phyloP scores from a whole-genome alignment of 2,888 invertebrate species.

The Villa cingulata region DNA sequence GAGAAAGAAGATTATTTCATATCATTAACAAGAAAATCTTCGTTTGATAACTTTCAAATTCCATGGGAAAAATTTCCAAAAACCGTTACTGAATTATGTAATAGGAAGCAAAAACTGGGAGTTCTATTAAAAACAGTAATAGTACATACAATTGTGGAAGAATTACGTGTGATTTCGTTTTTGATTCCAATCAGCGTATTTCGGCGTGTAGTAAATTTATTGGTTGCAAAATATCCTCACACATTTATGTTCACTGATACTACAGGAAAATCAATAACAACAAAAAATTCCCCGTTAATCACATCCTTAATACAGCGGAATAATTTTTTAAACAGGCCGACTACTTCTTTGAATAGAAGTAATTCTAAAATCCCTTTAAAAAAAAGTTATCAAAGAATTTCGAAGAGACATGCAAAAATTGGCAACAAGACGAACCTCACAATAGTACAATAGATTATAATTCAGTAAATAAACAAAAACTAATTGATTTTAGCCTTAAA shows the following conservation, averaged over 20 bases:
- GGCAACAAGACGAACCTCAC: background rate
- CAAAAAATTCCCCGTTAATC: background rate
- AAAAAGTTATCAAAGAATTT: no score
- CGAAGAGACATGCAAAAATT: background rate
- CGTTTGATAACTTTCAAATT: no score
- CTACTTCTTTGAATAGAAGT: background rate
- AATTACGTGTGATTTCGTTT: no score
- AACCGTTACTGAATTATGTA: no score
- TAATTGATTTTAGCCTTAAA: background rate
- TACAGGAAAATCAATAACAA: background rate
- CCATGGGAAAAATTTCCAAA: no score
- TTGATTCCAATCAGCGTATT: no score
- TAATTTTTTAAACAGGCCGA: background rate
- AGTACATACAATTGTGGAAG: no score
- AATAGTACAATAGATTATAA: background rate
- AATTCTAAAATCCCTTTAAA: background rate
- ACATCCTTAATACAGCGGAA: background rate
- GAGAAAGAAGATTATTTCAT: no score
- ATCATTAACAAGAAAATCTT: no score
- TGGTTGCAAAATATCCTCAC: background rate
- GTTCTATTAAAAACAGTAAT: no score
- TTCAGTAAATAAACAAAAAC: background rate
- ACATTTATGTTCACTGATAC: background rate
- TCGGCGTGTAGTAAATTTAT: no score
- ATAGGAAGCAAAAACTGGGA: no score